Conservation (phyloP, 2,888 invertebrate species). For the Drosophila monieri region DNA sequence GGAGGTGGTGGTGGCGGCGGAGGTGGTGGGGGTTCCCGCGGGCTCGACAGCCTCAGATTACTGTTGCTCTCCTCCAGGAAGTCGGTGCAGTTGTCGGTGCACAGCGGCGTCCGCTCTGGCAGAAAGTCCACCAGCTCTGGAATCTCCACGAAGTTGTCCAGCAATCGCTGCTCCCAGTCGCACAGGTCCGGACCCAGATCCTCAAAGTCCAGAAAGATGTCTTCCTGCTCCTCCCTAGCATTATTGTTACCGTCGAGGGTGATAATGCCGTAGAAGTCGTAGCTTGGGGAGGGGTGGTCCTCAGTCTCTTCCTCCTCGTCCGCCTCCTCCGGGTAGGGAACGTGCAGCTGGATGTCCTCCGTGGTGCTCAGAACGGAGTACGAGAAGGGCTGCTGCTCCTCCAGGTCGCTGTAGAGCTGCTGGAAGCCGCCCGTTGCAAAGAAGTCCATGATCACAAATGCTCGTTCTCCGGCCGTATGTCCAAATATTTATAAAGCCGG, state of each 20-base stretch:
- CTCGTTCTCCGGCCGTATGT: slow-evolving; percentile 37
- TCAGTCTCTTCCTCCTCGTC: slow-evolving; percentile 12
- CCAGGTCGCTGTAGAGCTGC: slow-evolving; percentile 82
- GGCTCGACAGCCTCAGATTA: slow-evolving; percentile 68
- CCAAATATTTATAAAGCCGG: slow-evolving; percentile 68
- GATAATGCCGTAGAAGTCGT: slow-evolving; percentile 69
- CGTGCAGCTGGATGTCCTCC: not conserved
- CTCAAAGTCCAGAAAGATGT: slow-evolving; percentile 27
- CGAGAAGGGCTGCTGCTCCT: slow-evolving; percentile 57
- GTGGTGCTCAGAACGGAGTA: slow-evolving; percentile 3
- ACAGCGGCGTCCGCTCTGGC: slow-evolving; percentile 86
- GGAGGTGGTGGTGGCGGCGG: slow-evolving; percentile 6
- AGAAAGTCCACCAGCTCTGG: slow-evolving; percentile 81
- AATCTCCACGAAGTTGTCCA: slow-evolving; percentile 82
- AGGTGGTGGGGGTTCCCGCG: not conserved
- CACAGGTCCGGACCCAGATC: slow-evolving; percentile 59
- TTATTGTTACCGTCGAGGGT: slow-evolving; percentile 58
- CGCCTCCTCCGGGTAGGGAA: slow-evolving; percentile 35
- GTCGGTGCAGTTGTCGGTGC: slow-evolving; percentile 85
- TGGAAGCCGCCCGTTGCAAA: slow-evolving; percentile 84
- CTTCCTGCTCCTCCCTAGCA: not conserved
- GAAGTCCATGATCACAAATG: slow-evolving; percentile 81
- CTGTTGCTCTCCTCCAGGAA: slow-evolving; percentile 85
- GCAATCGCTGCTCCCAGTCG: slow-evolving; percentile 82
- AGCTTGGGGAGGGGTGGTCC: not conserved